Conservation (phyloP, 2,113 vertebrate species). For the Crotalus horridus region DNA sequence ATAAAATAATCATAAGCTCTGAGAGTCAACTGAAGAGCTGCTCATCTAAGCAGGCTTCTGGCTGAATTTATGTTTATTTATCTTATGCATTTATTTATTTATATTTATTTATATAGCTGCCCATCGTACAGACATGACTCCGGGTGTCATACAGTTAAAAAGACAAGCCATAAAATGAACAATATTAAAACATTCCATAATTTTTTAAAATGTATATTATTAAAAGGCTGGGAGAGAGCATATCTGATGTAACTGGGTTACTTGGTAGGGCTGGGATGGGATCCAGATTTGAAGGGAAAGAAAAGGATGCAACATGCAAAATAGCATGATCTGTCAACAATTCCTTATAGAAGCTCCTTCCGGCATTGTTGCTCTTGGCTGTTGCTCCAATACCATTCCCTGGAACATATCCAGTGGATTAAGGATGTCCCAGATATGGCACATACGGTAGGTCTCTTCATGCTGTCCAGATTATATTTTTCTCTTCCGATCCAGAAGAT, state of each 20-base stretch:
- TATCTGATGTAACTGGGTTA: background rate
- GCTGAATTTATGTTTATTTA: background rate
- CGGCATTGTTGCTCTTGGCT: background rate
- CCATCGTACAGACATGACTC: background rate
- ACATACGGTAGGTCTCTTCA: no score
- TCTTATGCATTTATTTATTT: background rate
- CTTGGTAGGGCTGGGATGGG: background rate
- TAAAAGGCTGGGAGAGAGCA: background rate
- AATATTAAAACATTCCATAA: background rate
- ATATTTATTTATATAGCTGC: background rate
- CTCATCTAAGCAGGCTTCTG: background rate
- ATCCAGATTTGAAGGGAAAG: background rate
- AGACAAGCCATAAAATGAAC: background rate
- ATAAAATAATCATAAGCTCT: background rate
- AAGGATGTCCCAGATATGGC: background rate
- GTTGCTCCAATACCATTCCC: background rate
- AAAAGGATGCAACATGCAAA: background rate
- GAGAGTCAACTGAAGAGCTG: background rate
- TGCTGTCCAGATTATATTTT: no score
- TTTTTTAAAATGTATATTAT: background rate
- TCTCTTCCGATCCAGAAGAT: no score
- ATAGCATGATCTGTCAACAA: background rate
- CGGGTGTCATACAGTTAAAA: background rate
- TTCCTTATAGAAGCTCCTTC: background rate
- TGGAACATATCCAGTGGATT: background rate